Conservation (phyloP, 2,888 invertebrate species). For the Druceiella hillmani region DNA sequence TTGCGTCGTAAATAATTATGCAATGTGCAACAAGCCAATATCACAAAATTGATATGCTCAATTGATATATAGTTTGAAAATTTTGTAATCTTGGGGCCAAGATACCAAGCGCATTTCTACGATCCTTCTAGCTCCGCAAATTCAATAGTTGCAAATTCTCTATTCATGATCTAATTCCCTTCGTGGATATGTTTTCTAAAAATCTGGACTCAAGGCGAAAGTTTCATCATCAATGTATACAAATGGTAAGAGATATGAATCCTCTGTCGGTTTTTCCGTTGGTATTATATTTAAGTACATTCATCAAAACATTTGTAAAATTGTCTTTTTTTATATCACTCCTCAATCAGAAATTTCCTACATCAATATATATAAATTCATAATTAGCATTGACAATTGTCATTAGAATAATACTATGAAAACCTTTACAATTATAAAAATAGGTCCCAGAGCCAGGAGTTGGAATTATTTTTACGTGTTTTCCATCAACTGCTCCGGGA, state of each 20-base stretch:
- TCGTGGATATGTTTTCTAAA: slow-evolving; percentile 12
- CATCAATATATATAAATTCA: slow-evolving; percentile 10
- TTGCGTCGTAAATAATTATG: too few species aligned
- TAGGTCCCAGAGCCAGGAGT: slow-evolving; percentile 12
- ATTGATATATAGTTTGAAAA: too few species aligned
- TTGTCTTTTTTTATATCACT: slow-evolving; percentile 8
- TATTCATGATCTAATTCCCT: slow-evolving; percentile 9
- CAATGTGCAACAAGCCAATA: slow-evolving; percentile 15
- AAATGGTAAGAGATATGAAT: slow-evolving; percentile 11
- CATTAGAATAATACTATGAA: slow-evolving; percentile 14
- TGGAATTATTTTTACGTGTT: slow-evolving; percentile 5
- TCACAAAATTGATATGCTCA: slow-evolving; percentile 13
- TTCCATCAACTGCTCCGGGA: neutral
- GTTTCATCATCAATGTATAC: slow-evolving; percentile 16
- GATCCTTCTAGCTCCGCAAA: slow-evolving; percentile 18
- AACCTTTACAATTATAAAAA: slow-evolving; percentile 13
- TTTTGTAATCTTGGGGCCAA: too few species aligned
- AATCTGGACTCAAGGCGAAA: slow-evolving; percentile 14
- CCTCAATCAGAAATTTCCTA: slow-evolving; percentile 7
- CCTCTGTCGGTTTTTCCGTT: slow-evolving; percentile 8
- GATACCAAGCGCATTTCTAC: slow-evolving; percentile 16
- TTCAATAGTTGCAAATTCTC: slow-evolving; percentile 18
- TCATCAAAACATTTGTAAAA: neutral
- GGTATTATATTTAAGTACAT: slow-evolving; percentile 9
- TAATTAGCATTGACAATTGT: slow-evolving; percentile 13